phyloP scores from a whole-genome alignment of 1,140 invertebrate species.

The Bombus confusus region DNA sequence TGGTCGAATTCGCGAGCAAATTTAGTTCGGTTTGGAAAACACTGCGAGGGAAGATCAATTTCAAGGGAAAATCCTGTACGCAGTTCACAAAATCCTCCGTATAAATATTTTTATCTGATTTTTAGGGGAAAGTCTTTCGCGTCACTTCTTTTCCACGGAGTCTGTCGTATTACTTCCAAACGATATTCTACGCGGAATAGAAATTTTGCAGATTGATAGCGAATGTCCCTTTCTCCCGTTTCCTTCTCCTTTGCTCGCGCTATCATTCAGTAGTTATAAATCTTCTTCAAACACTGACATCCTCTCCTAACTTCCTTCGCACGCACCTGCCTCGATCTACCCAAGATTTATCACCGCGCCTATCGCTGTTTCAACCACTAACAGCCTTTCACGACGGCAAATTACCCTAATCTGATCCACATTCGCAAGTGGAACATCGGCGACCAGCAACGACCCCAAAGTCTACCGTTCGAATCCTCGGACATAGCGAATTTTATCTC shows the following conservation, averaged over 20 bases:
- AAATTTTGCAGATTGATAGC: no score
- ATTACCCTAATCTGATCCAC: constrained; percentile 28
- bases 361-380: not conserved
- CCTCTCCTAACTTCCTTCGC: not conserved
- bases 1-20: no score
- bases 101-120: no score
- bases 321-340: not conserved
- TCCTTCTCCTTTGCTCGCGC: not conserved
- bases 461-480: not conserved
- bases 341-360: not conserved
- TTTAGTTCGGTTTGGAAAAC: no score
- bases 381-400: not conserved
- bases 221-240: no score
- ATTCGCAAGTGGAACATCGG: constrained; percentile 19
- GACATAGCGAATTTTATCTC: constrained; percentile 1
- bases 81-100: no score
- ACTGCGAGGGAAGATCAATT: no score
- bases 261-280: not conserved
- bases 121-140: no score
- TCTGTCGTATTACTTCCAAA: no score
- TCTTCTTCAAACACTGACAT: not conserved
- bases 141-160: fast-evolving
- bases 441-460: not conserved
- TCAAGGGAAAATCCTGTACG: no score
- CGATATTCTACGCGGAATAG: no score